Conservation (phyloP, 2,113 vertebrate species). For the Noturus placidus region DNA sequence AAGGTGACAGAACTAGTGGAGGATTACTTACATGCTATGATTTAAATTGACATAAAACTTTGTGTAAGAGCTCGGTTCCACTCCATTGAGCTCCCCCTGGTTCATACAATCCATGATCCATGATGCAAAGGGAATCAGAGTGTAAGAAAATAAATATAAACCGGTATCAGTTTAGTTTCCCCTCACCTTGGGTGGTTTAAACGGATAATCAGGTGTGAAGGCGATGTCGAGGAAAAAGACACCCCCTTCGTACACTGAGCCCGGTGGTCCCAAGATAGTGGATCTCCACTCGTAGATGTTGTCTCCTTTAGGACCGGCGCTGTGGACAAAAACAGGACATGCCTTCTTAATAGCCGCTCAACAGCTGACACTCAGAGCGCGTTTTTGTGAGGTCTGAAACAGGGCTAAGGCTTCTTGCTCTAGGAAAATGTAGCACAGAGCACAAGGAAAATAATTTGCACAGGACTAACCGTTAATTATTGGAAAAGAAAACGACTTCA, state of each 20-base stretch:
- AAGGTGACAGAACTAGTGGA: too few relatives aligned
- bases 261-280: conserved; percentile 95
- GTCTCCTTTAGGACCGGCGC: conserved; percentile 98
- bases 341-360: background rate
- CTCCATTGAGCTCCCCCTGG: too few relatives aligned
- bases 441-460: background rate
- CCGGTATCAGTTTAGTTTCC: background rate
- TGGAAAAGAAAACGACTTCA: background rate
- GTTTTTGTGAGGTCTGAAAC: background rate
- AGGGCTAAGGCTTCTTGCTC: background rate
- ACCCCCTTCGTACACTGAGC: conserved; percentile 97
- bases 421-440: background rate
- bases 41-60: too few relatives aligned
- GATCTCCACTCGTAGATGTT: conserved; percentile 99
- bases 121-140: too few relatives aligned
- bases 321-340: conserved; percentile 68
- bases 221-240: conserved; percentile 99
- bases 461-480: background rate
- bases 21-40: too few relatives aligned
- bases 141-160: background rate
- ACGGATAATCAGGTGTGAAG: conserved; percentile 98
- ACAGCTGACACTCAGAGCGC: background rate
- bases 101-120: too few relatives aligned
- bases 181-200: conserved; percentile 97
- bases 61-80: too few relatives aligned